Conservation (phyloP, 1,140 invertebrate genomes). For the Penaeus vannamei region DNA sequence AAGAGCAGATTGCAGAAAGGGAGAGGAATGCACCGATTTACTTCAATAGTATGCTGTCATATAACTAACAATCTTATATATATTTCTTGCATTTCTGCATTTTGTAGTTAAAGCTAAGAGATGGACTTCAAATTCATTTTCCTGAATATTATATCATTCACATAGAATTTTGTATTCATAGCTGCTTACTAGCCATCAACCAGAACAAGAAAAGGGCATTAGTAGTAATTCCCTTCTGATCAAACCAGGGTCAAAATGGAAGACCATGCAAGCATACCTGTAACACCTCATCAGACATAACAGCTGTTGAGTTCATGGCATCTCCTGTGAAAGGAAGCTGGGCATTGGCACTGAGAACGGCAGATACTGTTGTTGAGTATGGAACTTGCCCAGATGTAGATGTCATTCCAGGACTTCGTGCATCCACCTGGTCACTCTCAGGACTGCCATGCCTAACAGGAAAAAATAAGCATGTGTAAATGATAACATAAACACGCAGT, state of each 20-base stretch:
- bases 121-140: too few species aligned
- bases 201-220: too few species aligned
- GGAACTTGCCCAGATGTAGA: background rate
- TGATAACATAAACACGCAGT: too few species aligned
- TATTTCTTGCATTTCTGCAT: too few species aligned
- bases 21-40: background rate
- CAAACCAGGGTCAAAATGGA: background rate
- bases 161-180: too few species aligned
- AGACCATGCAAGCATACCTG: constrained; percentile 10
- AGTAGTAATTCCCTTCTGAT: background rate
- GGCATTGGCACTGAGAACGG: constrained; percentile 56
- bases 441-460: constrained; percentile 8
- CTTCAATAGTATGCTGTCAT: background rate
- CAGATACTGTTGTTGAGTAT: constrained; percentile 56
- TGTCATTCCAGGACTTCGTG: too few species aligned
- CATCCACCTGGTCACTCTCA: constrained; percentile 12
- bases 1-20: background rate
- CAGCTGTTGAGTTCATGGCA: constrained; percentile 17
- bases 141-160: too few species aligned
- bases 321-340: constrained; percentile 32
- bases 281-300: constrained; percentile 54
- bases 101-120: too few species aligned
- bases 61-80: too few species aligned
- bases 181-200: too few species aligned
- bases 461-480: background rate